Evolutionary conservation across 2,888 invertebrate species (phyloP).

Genomic region (Machimus atricapillus): DNA sequence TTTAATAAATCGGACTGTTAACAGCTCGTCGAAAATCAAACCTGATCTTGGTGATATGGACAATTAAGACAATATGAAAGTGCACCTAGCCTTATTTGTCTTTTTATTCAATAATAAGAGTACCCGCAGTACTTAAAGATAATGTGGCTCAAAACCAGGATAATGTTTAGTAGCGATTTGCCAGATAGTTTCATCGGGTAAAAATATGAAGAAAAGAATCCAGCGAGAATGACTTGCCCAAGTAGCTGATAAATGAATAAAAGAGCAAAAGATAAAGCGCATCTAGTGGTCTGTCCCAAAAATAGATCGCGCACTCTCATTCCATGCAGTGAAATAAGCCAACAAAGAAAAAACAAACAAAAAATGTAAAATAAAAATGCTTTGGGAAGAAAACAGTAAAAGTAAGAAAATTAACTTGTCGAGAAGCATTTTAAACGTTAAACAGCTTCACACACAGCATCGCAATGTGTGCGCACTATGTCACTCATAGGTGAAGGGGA

Average conservation of each 20-base stretch:
- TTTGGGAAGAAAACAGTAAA: background rate
- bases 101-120: background rate
- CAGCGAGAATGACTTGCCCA: background rate
- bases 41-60: background rate
- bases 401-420: background rate
- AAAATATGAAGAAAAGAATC: constrained; percentile 3
- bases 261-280: constrained; percentile 20
- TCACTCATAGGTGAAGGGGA: background rate
- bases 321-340: background rate
- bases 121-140: background rate
- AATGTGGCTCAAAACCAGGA: background rate
- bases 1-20: background rate
- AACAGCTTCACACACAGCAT: background rate
- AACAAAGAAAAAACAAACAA: background rate
- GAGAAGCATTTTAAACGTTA: background rate
- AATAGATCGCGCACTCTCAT: constrained; percentile 13
- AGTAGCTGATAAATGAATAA: constrained; percentile 7
- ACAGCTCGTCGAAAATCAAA: background rate
- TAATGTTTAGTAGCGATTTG: background rate
- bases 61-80: background rate
- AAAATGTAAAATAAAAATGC: background rate
- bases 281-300: background rate
- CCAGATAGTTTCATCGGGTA: background rate
- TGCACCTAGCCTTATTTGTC: background rate
- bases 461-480: background rate